Conservation (phyloP, 2,888 invertebrate genomes). For the Polydrusus tereticollis region DNA sequence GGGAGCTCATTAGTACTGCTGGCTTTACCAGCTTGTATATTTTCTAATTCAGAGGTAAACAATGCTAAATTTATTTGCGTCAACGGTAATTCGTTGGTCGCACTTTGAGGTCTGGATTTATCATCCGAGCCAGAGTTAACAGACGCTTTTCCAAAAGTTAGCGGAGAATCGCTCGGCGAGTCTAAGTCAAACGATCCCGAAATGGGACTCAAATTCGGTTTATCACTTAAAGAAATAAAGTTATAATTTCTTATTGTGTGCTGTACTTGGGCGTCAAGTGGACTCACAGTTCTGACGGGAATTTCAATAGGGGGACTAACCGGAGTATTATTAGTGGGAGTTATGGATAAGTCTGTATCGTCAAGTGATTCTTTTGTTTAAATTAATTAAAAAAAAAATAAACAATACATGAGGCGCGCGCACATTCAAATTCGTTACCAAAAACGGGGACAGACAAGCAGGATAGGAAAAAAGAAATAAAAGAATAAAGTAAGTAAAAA, state of each 20-base stretch:
- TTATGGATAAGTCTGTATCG: constrained; percentile 57
- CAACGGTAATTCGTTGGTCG: constrained; percentile 78
- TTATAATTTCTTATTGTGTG: constrained; percentile 41
- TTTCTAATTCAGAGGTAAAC: constrained; percentile 61
- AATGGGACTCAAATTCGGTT: constrained; percentile 61
- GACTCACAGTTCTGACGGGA: constrained; percentile 66
- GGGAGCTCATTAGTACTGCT: constrained; percentile 63
- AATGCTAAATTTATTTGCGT: constrained; percentile 68
- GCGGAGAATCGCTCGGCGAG: constrained; percentile 57
- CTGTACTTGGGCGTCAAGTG: constrained; percentile 49
- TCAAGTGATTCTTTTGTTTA: constrained; percentile 50
- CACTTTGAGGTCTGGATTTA: constrained; percentile 68
- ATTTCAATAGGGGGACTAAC: constrained; percentile 60
- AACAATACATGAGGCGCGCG: constrained; percentile 5
- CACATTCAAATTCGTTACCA: background rate
- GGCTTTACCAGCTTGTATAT: constrained; percentile 54
- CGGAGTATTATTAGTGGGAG: constrained; percentile 63
- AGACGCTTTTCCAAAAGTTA: constrained; percentile 45
- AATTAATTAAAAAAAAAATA: constrained; percentile 31
- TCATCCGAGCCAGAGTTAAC: constrained; percentile 28
- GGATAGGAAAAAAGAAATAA: constrained; percentile 57
- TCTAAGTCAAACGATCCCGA: constrained; percentile 64
- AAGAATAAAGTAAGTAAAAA: constrained; percentile 57
- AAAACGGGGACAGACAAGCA: constrained; percentile 51
- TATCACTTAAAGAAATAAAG: constrained; percentile 52